Conservation (phyloP, 2,888 invertebrate species). For the Lypha dubia region DNA sequence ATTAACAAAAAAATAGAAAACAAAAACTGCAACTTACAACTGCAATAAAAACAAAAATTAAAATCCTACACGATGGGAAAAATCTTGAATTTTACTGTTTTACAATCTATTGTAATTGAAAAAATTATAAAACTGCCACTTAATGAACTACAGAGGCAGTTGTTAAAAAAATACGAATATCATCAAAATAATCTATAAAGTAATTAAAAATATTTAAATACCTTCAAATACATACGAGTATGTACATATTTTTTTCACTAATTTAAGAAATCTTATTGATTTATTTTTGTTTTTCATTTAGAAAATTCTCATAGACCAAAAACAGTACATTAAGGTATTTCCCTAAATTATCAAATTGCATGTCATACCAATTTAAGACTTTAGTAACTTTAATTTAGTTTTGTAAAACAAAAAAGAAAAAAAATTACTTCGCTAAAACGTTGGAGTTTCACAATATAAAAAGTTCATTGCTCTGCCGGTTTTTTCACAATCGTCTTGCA, state of each 20-base stretch:
- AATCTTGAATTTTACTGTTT: conserved; percentile 45
- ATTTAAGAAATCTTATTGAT: conserved; percentile 47
- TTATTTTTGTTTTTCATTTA: neutral
- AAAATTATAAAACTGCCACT: neutral
- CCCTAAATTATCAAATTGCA: conserved; percentile 28
- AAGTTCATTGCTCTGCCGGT: conserved; percentile 59
- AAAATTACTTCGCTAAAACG: neutral
- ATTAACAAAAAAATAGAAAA: conserved; percentile 15
- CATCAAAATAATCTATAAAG: conserved; percentile 32
- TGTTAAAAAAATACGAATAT: neutral
- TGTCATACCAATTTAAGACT: conserved; percentile 21
- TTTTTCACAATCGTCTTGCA: conserved; percentile 19
- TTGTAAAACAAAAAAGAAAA: too few relatives aligned
- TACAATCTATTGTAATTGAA: conserved; percentile 68
- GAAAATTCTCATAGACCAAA: neutral
- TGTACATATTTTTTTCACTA: conserved; percentile 4
- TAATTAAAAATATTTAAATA: conserved; percentile 55
- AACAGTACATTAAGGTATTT: neutral
- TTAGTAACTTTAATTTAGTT: neutral
- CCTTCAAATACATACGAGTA: too few relatives aligned
- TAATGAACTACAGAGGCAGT: neutral
- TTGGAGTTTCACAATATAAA: conserved; percentile 28
- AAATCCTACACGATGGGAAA: conserved; percentile 67
- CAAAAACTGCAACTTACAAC: conserved; percentile 1
- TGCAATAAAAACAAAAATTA: conserved; percentile 43